Conservation (phyloP, 2,797 vertebrate species). For the Benthosema pterotum region DNA sequence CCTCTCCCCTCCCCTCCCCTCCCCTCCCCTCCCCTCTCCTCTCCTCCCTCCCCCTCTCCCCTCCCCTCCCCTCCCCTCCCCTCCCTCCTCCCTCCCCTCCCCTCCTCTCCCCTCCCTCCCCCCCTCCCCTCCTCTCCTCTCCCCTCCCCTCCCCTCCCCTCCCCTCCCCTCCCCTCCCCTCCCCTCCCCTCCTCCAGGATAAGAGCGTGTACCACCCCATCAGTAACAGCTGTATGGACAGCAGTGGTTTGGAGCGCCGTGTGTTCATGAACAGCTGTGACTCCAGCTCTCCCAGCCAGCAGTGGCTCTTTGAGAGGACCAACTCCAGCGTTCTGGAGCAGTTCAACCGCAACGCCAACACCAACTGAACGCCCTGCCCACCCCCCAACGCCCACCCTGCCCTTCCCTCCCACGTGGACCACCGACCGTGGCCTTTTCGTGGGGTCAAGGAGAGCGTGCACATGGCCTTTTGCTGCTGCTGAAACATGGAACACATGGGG, state of each 20-base stretch:
- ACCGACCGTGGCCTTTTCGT: too few species aligned
- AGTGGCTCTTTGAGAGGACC: conserved; percentile 93
- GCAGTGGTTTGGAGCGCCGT: conserved; percentile 82
- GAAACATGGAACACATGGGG: too few species aligned
- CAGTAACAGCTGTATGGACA: conserved; percentile 93
- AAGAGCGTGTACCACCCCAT: conserved; percentile 89
- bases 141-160: conserved; percentile 6
- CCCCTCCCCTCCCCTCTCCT: neutral
- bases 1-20: neutral
- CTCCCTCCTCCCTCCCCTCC: neutral
- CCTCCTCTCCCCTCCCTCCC: neutral
- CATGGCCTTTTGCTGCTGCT: too few species aligned
- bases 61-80: neutral
- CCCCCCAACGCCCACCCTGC: too few species aligned
- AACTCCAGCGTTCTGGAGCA: conserved; percentile 90
- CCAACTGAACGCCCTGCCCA: neutral
- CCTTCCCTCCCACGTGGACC: too few species aligned
- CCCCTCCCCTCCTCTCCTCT: neutral
- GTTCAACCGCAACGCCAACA: conserved; percentile 82
- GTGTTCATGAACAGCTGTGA: conserved; percentile 93
- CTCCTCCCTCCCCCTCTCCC: neutral
- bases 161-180: neutral
- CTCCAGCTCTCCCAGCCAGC: conserved; percentile 85
- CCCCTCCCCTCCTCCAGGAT: conserved; percentile 77
- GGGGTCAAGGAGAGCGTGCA: too few species aligned